Conservation (phyloP, 1,140 invertebrate species). For the Brachionus sp. region DNA sequence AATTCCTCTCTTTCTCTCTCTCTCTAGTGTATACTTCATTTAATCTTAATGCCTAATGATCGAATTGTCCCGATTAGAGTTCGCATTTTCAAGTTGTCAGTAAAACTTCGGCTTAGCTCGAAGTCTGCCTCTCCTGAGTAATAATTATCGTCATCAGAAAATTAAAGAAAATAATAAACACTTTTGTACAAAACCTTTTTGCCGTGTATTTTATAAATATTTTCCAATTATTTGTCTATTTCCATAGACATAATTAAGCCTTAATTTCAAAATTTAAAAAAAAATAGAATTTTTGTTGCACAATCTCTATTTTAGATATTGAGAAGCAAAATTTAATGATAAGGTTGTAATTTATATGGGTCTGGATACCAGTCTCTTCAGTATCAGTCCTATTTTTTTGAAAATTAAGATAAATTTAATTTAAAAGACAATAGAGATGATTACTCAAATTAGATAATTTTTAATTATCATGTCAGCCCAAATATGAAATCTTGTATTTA, state of each 20-base stretch:
- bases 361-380: no score
- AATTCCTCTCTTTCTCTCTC: background rate
- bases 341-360: no score
- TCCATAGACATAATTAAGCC: background rate
- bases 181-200: background rate
- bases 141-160: background rate
- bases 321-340: no score
- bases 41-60: background rate
- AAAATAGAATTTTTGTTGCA: no score
- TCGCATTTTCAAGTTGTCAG: background rate
- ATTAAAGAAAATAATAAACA: background rate
- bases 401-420: no score
- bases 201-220: background rate
- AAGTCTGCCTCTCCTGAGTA: conserved; percentile 4
- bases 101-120: background rate
- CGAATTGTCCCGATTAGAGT: background rate
- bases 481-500: no score
- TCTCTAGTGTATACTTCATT: background rate
- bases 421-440: no score
- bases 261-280: background rate
- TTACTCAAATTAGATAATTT: no score
- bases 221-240: background rate
- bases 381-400: no score
- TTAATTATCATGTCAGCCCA: no score
- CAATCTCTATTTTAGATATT: no score